A percentile compares a stretch with the other conserved stretches of the same genome.
phyloP scores from a whole-genome alignment of 2,888 invertebrate genomes.

The Nowickia ferox region DNA sequence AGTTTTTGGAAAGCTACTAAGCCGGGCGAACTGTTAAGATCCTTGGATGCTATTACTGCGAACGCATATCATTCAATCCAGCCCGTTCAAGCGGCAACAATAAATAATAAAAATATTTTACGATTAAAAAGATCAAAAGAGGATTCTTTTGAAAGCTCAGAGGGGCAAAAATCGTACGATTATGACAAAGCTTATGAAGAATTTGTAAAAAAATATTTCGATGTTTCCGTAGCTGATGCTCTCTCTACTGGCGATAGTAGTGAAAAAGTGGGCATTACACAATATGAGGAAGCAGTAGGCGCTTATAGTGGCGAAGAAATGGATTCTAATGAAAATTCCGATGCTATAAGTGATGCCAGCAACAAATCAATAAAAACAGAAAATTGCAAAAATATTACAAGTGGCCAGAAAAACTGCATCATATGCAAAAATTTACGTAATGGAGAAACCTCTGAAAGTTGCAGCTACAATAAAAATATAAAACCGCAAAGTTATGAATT shows the following conservation, averaged over 20 bases:
- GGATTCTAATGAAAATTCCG: conserved; percentile 43
- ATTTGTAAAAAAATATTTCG: conserved; percentile 80
- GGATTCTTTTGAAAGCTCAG: conserved; percentile 5
- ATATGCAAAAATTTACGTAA: conserved; percentile 90
- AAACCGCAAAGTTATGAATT: conserved; percentile 89
- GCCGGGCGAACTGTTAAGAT: conserved; percentile 61
- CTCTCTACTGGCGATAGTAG: conserved; percentile 46
- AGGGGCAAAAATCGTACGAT: conserved; percentile 71
- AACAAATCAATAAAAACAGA: conserved; percentile 64
- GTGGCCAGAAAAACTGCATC: conserved; percentile 86
- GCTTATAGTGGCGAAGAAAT: conserved; percentile 62
- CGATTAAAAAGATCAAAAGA: conserved; percentile 45
- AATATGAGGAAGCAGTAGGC: conserved; percentile 58
- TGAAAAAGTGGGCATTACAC: conserved; percentile 58
- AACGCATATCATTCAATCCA: background rate
- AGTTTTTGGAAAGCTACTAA: conserved; percentile 48
- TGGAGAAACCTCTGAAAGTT: conserved; percentile 91
- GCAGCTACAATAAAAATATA: conserved; percentile 90
- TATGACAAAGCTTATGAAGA: conserved; percentile 80
- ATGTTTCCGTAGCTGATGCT: conserved; percentile 83
- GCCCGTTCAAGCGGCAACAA: background rate
- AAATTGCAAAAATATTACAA: conserved; percentile 86
- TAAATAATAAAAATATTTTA: background rate
- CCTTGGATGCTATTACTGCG: conserved; percentile 47
- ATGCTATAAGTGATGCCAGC: conserved; percentile 60